A percentile compares a stretch with the other conserved stretches of the same genome.
These are phyloP conservation scores for Achroia grisella DNA, from an alignment of 1,140 invertebrate genomes.

Conservation along the genomic window DNA sequence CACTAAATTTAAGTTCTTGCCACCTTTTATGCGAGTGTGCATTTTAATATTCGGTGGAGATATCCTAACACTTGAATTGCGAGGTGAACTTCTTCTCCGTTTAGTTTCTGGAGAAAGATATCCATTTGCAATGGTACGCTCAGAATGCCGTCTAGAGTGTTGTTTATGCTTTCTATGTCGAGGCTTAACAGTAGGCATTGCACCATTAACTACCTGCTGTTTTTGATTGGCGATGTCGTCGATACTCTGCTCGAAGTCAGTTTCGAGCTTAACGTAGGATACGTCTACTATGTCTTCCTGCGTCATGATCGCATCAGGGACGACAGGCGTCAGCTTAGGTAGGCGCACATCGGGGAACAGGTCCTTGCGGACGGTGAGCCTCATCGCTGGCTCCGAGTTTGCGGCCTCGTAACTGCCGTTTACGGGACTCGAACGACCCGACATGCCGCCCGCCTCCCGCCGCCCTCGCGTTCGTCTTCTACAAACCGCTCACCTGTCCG, in stretches of 20 bases:
- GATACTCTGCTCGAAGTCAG: slow-evolving; percentile 70
- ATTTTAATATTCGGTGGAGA: slow-evolving; percentile 47
- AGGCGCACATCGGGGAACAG: slow-evolving; percentile 55
- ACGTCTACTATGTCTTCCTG: slow-evolving; percentile 33
- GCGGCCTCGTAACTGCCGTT: slow-evolving; percentile 59
- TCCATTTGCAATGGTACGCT: slow-evolving; percentile 47
- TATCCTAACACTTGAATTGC: slow-evolving; percentile 36
- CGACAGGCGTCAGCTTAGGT: slow-evolving; percentile 29
- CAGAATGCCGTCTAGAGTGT: slow-evolving; percentile 45
- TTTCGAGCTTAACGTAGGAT: slow-evolving; percentile 65
- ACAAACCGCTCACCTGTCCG: slow-evolving; percentile 68
- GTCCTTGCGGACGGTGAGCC: slow-evolving; percentile 65
- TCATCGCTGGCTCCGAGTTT: slow-evolving; percentile 41
- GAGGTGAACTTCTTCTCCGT: slow-evolving; percentile 49
- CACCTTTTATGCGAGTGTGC: slow-evolving; percentile 59
- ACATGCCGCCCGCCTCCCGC: slow-evolving; percentile 64
- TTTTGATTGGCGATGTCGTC: slow-evolving; percentile 62
- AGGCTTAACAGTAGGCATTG: slow-evolving; percentile 33
- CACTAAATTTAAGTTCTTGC: slow-evolving; percentile 69
- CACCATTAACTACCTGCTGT: slow-evolving; percentile 44
- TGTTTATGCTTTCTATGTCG: slow-evolving; percentile 61
- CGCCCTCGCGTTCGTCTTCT: slow-evolving; percentile 64
- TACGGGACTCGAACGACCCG: slow-evolving; percentile 62
- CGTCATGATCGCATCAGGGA: slow-evolving; percentile 28
- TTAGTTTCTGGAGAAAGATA: slow-evolving; percentile 53